Evolutionary conservation across 2,797 vertebrate species (phyloP).

Genomic region (Microchirus variegatus): DNA sequence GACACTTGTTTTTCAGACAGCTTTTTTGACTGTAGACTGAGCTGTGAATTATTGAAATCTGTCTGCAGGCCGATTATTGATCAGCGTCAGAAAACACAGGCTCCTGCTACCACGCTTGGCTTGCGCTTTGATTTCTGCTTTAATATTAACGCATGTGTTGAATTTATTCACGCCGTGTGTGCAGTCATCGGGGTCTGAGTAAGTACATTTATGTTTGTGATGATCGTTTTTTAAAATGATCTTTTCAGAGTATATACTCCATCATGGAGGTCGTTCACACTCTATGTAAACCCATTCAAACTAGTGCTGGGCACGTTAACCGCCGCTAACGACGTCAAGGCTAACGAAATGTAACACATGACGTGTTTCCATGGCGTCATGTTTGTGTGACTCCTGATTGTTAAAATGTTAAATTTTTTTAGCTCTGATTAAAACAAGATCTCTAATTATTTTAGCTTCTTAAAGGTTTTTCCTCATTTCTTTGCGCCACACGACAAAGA

Average conservation of each 20-base stretch:
- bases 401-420: too few species aligned
- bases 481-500: too few species aligned
- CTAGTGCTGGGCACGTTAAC: too few species aligned
- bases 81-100: conserved; percentile 56
- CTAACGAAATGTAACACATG: too few species aligned
- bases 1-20: conserved; percentile 29
- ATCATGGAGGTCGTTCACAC: too few species aligned
- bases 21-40: conserved; percentile 48
- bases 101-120: conserved; percentile 49
- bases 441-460: too few species aligned
- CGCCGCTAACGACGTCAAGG: too few species aligned
- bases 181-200: conserved; percentile 26
- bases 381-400: too few species aligned
- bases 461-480: too few species aligned
- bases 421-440: too few species aligned
- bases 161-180: conserved; percentile 43
- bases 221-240: conserved; percentile 26
- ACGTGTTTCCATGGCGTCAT: too few species aligned
- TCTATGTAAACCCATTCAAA: too few species aligned
- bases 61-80: conserved; percentile 77
- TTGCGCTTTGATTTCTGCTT: conserved; percentile 64
- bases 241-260: conserved; percentile 1
- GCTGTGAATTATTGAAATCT: conserved; percentile 76
- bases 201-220: conserved; percentile 21
- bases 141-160: conserved; percentile 44